Conservation (phyloP, 2,888 invertebrate species). For the Ochropacha duplaris region DNA sequence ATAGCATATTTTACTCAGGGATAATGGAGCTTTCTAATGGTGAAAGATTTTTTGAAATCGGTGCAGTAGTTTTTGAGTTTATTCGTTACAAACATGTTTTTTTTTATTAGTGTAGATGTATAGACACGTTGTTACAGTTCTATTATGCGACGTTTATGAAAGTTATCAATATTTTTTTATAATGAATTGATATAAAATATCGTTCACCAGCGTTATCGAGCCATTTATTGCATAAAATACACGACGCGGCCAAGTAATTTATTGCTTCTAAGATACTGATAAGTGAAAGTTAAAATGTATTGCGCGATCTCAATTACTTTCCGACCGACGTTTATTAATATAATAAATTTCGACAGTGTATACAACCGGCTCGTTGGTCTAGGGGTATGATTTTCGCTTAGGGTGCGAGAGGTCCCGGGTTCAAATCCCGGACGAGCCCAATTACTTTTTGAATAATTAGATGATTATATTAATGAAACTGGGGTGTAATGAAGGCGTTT, state of each 20-base stretch:
- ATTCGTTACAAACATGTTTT: too few relatives aligned
- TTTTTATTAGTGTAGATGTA: too few relatives aligned
- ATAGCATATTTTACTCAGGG: too few relatives aligned
- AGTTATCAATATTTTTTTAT: too few relatives aligned
- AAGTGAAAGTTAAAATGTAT: slow-evolving; percentile 3
- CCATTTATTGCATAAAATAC: not conserved
- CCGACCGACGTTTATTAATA: not conserved
- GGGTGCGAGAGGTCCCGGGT: slow-evolving; percentile 83
- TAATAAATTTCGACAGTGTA: not conserved
- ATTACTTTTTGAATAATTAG: slow-evolving; percentile 17
- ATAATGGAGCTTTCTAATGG: too few relatives aligned
- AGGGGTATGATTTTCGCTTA: slow-evolving; percentile 83
- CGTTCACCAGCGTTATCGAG: not conserved
- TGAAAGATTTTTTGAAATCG: too few relatives aligned
- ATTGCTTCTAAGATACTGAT: slow-evolving; percentile 3
- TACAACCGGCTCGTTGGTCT: slow-evolving; percentile 74
- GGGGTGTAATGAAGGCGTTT: slow-evolving; percentile 9
- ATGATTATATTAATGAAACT: slow-evolving; percentile 4
- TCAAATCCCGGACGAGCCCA: slow-evolving; percentile 81
- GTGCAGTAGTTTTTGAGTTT: too few relatives aligned
- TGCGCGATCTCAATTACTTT: slow-evolving; percentile 3
- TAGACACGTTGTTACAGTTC: too few relatives aligned
- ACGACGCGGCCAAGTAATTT: slow-evolving; percentile 1
- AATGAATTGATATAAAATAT: not conserved
- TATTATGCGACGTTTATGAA: too few relatives aligned